These are phyloP conservation scores for Oreamnos americanus DNA, from an alignment of 2,113 vertebrate species.

Conservation along the genomic window DNA sequence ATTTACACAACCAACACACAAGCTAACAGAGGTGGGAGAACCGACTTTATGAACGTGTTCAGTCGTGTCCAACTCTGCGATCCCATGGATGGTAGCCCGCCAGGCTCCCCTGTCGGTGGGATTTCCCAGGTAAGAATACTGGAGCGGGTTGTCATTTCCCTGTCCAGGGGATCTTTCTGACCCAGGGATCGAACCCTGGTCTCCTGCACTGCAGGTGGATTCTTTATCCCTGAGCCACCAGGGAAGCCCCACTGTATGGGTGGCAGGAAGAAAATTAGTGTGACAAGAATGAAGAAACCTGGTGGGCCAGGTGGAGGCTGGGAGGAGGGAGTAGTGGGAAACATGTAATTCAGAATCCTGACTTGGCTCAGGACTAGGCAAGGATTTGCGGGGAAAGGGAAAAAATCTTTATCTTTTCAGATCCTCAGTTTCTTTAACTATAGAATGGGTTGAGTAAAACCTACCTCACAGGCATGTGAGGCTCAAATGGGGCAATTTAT, in stretches of 20 bases:
- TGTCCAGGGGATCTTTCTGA: background rate
- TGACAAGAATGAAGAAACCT: background rate
- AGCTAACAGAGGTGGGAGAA: background rate
- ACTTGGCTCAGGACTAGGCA: background rate
- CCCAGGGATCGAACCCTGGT: background rate
- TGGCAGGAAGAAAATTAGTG: background rate
- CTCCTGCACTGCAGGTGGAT: background rate
- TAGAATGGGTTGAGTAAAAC: background rate
- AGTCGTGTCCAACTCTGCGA: background rate
- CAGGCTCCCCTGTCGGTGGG: background rate
- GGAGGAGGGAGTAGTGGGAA: accelerated
- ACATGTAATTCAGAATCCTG: background rate
- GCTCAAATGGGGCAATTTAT: background rate
- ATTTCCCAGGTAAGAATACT: background rate
- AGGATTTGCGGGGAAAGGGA: background rate
- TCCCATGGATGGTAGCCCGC: background rate
- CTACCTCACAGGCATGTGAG: background rate
- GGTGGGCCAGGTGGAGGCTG: accelerated
- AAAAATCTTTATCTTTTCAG: background rate
- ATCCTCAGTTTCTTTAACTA: background rate
- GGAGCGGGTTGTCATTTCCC: background rate
- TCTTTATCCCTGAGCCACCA: background rate
- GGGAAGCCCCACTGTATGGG: background rate
- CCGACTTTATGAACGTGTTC: background rate
- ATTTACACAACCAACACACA: background rate